These are phyloP conservation scores for Sericinus montela DNA, from an alignment of 2,888 invertebrate genomes.

Conservation along the genomic window DNA sequence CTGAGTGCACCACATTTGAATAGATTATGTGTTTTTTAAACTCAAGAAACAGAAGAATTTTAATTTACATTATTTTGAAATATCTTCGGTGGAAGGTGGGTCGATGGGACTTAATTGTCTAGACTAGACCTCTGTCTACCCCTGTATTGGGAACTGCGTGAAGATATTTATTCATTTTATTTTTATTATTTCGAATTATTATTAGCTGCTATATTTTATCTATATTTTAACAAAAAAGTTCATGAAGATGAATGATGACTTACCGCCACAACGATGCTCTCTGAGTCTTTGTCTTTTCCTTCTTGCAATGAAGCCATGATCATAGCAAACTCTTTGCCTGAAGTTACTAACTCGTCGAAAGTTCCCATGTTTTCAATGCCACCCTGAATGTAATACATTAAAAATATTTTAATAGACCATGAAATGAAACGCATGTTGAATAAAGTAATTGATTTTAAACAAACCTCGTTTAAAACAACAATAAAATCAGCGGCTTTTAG, in stretches of 20 bases:
- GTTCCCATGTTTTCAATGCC: conserved; percentile 80
- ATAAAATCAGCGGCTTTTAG: conserved; percentile 83
- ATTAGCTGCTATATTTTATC: too few relatives aligned
- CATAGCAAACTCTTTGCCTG: conserved; percentile 80
- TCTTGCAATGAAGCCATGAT: conserved; percentile 66
- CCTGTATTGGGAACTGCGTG: too few relatives aligned
- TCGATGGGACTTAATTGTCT: too few relatives aligned
- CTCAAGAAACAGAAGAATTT: too few relatives aligned
- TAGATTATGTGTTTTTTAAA: too few relatives aligned
- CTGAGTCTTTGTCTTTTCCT: conserved; percentile 57
- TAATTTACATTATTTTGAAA: too few relatives aligned
- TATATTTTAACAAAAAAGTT: not conserved
- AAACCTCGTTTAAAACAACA: conserved; percentile 77
- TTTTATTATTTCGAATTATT: too few relatives aligned
- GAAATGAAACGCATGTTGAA: not conserved
- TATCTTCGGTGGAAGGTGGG: too few relatives aligned
- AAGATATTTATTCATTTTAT: too few relatives aligned
- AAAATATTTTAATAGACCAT: conserved; percentile 2
- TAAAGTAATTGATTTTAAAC: not conserved
- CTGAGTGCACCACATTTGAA: too few relatives aligned
- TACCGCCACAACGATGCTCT: conserved; percentile 45
- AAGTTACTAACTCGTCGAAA: conserved; percentile 74
- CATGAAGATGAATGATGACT: not conserved
- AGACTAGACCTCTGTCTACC: too few relatives aligned
- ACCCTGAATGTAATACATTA: conserved; percentile 53